A percentile compares a stretch with the other conserved stretches of the same genome.
Conservation (phyloP, 2,888 invertebrate species). For the Hermaeophaga mercurialis region DNA sequence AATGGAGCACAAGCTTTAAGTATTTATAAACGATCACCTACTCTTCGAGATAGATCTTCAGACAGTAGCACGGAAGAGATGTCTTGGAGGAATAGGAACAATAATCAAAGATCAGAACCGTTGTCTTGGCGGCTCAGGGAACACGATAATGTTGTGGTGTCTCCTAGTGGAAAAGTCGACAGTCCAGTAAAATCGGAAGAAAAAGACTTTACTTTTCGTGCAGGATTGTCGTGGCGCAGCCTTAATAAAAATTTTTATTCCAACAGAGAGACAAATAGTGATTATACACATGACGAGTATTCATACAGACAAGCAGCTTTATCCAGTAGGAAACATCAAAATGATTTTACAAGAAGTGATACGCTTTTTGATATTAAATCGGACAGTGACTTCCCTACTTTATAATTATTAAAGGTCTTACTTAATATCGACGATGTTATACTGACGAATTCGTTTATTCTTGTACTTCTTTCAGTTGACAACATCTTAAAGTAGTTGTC, state of each 20-base stretch:
- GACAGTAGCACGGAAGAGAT: neutral
- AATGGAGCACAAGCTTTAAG: neutral
- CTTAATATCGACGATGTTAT: no score
- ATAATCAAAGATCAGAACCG: neutral
- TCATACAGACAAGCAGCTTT: no score
- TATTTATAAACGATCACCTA: neutral
- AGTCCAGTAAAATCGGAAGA: neutral
- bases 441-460: no score
- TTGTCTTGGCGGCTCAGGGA: neutral
- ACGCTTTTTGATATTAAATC: constrained; percentile 8
- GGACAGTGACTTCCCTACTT: neutral
- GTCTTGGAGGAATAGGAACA: neutral
- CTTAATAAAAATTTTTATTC: neutral
- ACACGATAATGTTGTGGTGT: no score
- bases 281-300: neutral
- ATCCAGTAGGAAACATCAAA: neutral
- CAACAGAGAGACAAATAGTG: neutral
- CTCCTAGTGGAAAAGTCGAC: neutral
- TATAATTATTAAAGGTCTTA: no score
- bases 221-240: neutral
- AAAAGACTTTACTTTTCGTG: neutral
- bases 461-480: no score
- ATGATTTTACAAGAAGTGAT: neutral
- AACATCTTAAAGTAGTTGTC: no score
- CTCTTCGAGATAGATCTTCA: neutral